Conservation (phyloP, 1,140 invertebrate species). For the Pseudomyrmex gracilis region DNA sequence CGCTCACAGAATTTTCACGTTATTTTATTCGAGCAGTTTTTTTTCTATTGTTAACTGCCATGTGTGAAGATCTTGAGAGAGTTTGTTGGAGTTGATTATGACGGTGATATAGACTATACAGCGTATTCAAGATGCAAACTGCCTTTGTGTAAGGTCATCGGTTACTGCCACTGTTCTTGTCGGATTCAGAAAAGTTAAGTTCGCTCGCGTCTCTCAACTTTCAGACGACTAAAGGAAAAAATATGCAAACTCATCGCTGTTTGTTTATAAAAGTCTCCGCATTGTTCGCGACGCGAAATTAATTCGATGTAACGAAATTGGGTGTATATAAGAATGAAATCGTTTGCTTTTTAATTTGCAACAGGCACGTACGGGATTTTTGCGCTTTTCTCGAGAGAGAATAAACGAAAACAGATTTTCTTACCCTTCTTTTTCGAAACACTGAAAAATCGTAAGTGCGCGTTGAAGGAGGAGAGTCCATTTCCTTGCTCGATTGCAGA, state of each 20-base stretch:
- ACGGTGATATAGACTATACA: background rate
- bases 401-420: conserved; percentile 32
- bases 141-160: conserved; percentile 26
- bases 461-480: conserved; percentile 23
- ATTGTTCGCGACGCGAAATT: background rate
- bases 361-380: background rate
- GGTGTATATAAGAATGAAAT: conserved; percentile 14
- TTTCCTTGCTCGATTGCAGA: conserved; percentile 38
- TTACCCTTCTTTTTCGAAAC: conserved; percentile 36
- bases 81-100: conserved; percentile 19
- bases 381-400: no score
- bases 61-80: background rate
- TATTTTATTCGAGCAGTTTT: no score
- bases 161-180: background rate
- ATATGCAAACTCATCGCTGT: background rate
- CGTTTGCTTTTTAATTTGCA: background rate
- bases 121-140: conserved; percentile 27
- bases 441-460: conserved; percentile 31
- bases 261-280: background rate
- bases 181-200: background rate
- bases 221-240: background rate
- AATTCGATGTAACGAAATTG: background rate
- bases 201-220: conserved; percentile 34
- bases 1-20: no score
- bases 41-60: no score